Conservation (phyloP, 2,888 invertebrate species). For the Xylocampa areola region DNA sequence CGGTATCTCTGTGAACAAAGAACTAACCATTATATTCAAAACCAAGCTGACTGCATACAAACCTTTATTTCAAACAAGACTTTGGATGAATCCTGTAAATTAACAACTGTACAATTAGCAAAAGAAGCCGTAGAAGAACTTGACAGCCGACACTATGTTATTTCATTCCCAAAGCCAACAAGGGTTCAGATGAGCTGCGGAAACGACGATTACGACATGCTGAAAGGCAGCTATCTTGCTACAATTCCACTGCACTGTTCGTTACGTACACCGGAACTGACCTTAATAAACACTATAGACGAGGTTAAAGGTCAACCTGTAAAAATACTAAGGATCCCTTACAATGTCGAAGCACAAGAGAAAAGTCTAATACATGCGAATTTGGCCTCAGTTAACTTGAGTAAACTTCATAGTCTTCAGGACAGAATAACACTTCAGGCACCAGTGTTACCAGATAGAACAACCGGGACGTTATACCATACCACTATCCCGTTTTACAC, state of each 20-base stretch:
- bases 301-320: neutral
- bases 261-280: neutral
- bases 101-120: constrained; percentile 2
- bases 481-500: neutral
- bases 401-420: neutral
- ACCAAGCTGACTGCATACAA: constrained; percentile 1
- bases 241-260: neutral
- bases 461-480: neutral
- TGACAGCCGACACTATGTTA: neutral
- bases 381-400: neutral
- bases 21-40: constrained; percentile 2
- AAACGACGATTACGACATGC: neutral
- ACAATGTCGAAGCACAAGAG: neutral
- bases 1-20: constrained; percentile 2
- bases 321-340: neutral
- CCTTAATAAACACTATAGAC: neutral
- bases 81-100: constrained; percentile 1
- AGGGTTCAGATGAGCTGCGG: neutral
- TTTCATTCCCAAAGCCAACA: constrained; percentile 2
- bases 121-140: constrained; percentile 3
- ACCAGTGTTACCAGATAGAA: neutral
- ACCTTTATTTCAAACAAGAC: constrained; percentile 3
- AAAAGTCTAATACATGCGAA: neutral
- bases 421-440: neutral
- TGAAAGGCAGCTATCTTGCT: constrained; percentile 1